Evolutionary conservation across 2,888 invertebrate species (phyloP).

Genomic region (Ptilodon capucinus): DNA sequence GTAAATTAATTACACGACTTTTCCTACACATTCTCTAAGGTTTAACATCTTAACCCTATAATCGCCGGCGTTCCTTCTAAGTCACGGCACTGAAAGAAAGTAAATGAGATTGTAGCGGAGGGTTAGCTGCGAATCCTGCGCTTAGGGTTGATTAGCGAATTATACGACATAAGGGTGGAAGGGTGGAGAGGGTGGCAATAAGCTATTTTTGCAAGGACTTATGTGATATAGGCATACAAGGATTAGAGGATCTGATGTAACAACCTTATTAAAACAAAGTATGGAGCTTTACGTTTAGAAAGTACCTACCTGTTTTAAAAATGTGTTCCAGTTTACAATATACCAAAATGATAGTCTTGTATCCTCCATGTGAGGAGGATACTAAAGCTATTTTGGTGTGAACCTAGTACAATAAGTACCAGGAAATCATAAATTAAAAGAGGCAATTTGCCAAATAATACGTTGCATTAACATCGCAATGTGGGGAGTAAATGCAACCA

Average conservation of each 20-base stretch:
- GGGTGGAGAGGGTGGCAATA: background rate
- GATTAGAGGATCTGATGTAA: background rate
- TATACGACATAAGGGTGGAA: constrained; percentile 19
- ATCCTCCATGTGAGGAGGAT: too few relatives aligned
- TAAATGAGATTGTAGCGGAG: constrained; percentile 7
- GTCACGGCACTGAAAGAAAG: constrained; percentile 9
- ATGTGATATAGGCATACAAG: background rate
- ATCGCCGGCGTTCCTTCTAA: constrained; percentile 3
- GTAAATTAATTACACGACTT: constrained; percentile 1
- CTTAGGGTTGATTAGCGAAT: constrained; percentile 33
- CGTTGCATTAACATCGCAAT: background rate
- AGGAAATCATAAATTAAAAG: background rate
- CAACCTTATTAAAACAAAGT: background rate
- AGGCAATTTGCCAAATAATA: background rate
- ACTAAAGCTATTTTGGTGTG: background rate
- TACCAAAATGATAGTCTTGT: too few relatives aligned
- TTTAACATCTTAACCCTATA: constrained; percentile 8
- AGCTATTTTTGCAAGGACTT: background rate
- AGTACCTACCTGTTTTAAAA: background rate
- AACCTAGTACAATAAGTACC: background rate
- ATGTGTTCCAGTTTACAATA: too few relatives aligned
- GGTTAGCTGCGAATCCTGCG: constrained; percentile 9
- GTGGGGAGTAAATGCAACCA: background rate
- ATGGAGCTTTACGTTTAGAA: background rate
- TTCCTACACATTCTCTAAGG: constrained; percentile 5